A percentile compares a stretch with the other conserved stretches of the same genome.
Conservation (phyloP, 37 sponge, comb jelly and placozoan genomes). For the Corticium candelabrum region DNA sequence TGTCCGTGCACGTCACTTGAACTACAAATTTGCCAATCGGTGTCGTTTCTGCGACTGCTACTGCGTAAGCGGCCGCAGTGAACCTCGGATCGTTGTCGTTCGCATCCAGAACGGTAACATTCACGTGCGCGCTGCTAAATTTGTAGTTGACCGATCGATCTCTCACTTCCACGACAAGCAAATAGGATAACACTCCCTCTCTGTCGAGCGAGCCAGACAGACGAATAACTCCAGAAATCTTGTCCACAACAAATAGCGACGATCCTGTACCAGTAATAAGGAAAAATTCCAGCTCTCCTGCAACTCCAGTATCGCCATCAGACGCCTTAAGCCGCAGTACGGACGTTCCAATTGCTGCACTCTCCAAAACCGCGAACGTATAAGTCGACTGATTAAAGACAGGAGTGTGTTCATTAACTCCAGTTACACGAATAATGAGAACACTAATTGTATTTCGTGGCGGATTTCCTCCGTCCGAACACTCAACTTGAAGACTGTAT, state of each 20-base stretch:
- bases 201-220: slow-evolving; percentile 34
- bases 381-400: slow-evolving; percentile 24
- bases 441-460: not conserved
- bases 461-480: not conserved
- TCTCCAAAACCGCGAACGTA: slow-evolving; percentile 27
- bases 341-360: slow-evolving; percentile 23
- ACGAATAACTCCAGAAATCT: slow-evolving; percentile 23
- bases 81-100: slow-evolving; percentile 5
- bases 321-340: slow-evolving; percentile 26
- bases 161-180: slow-evolving; percentile 29
- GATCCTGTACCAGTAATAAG: not conserved
- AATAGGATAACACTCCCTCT: slow-evolving; percentile 28
- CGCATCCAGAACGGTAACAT: not conserved
- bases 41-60: not conserved
- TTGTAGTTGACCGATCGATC: not conserved
- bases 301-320: slow-evolving; percentile 39
- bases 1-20: slow-evolving; percentile 14
- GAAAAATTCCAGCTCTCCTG: not conserved
- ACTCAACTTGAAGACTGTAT: not conserved
- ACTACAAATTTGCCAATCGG: slow-evolving; percentile 16
- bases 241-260: slow-evolving; percentile 22
- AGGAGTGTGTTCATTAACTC: slow-evolving; percentile 42
- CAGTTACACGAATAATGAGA: not conserved
- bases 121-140: not conserved
- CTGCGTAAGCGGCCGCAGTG: not conserved